Evolutionary conservation across 2,888 invertebrate species (phyloP), one percentile per base, ranked within the genome.

Genomic region (Synergus itoensis): DNA sequence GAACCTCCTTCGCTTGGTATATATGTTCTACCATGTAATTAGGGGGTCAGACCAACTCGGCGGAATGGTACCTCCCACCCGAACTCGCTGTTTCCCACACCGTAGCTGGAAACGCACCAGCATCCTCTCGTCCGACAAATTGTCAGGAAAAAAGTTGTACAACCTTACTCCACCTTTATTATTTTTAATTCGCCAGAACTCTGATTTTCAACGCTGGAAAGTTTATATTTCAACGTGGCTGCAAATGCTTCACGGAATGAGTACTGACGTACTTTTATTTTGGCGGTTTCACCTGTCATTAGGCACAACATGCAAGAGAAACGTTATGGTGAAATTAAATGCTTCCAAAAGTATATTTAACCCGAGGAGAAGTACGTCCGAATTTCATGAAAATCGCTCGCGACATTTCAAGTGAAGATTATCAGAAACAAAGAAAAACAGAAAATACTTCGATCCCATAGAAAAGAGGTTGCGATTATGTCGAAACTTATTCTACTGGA

Each of bases 21-120:
- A 86, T 85, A 28, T 28, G 87, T 86, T 89, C 86, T 86, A 89
- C 89, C 89, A 89, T 92, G 90, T 92, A 91, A 92, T 92, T 92
- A 92, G 89, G 89, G 89, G 90, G 89, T 81, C 82, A 81, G 81
- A 81, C 81, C 75, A 82, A 84, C 77, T 82, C 62, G 80, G 78
- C 67, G 69, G 81, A 84, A 81, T 83, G 82, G 84, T 78, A 82
- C 81, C 81, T 80, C 80, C 78, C 80, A 79, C 80, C 81, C 80
- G 76, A 82, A 81, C 81, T 76, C 41, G 62, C 45, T 48, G 76
- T 76, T 77, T 82, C 80, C 81, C 80, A 79, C 78, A 81, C 79
- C 77, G 69, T 77, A 77, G 79, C 77, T 82, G 73, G 81, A 84
- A 85, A 84, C 64, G 67, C 65, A 78, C 77, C 28, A 53, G 63